Percentiles rank a stretch among this genome's conserved stretches.
phyloP scores from a whole-genome alignment of 1,140 invertebrate species.

The Drosophila tsacasi region DNA sequence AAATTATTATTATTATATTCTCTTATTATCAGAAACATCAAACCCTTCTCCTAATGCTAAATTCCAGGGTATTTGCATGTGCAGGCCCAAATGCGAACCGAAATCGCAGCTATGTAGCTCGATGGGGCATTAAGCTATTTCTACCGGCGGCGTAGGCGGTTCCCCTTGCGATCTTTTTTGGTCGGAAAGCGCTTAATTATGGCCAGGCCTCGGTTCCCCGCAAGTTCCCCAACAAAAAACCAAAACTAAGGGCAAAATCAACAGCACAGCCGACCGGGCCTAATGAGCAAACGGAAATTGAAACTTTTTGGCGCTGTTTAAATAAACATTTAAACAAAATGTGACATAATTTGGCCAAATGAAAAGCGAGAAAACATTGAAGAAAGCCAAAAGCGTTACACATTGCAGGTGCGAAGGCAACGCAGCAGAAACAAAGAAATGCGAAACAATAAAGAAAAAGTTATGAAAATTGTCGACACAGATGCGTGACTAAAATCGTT shows the following conservation, averaged over 20 bases:
- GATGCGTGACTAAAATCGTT: slow-evolving; percentile 72
- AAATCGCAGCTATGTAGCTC: slow-evolving; percentile 43
- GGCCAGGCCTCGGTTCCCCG: slow-evolving; percentile 1
- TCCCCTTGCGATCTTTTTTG: slow-evolving; percentile 26
- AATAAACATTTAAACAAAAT: slow-evolving; percentile 56
- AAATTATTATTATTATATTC: neutral
- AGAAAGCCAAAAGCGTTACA: slow-evolving; percentile 33
- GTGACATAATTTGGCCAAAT: slow-evolving; percentile 67
- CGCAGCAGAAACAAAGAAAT: slow-evolving; percentile 31
- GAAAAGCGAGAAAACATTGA: slow-evolving; percentile 4
- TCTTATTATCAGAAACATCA: neutral
- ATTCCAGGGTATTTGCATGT: slow-evolving; percentile 38
- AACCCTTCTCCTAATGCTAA: neutral
- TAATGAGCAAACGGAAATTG: slow-evolving; percentile 75
- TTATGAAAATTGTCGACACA: slow-evolving; percentile 54
- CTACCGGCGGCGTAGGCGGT: slow-evolving; percentile 25
- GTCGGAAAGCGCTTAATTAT: slow-evolving; percentile 62
- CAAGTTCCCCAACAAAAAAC: slow-evolving; percentile 4
- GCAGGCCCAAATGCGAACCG: slow-evolving; percentile 23
- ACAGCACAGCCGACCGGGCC: slow-evolving; percentile 19
- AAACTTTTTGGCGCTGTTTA: slow-evolving; percentile 66
- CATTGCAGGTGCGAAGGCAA: slow-evolving; percentile 39
- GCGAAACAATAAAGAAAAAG: slow-evolving; percentile 35
- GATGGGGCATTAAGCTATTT: slow-evolving; percentile 49
- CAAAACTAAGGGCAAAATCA: slow-evolving; percentile 16